phyloP scores from a whole-genome alignment of 1,140 invertebrate species.

The Leucophenga varia region DNA sequence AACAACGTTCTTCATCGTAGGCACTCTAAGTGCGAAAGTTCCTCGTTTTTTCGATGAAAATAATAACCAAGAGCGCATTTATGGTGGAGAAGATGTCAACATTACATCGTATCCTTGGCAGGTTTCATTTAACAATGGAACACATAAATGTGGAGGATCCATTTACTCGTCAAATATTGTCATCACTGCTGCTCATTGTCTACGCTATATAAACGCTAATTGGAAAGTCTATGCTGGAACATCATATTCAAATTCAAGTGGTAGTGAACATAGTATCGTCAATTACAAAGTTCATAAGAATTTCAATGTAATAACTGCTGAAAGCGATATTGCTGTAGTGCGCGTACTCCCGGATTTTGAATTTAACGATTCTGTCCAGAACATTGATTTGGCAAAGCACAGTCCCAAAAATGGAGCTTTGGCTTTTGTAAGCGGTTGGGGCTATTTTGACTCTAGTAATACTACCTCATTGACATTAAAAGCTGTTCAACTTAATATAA shows the following conservation, averaged over 20 bases:
- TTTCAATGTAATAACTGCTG: slow-evolving; percentile 38
- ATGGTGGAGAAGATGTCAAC: no score
- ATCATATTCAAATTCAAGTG: slow-evolving; percentile 34
- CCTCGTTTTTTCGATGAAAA: no score
- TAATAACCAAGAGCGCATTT: no score
- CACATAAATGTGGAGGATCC: slow-evolving; percentile 63
- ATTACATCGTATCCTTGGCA: slow-evolving; percentile 40
- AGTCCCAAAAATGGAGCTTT: slow-evolving; percentile 28
- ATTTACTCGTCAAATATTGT: slow-evolving; percentile 60
- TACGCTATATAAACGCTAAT: slow-evolving; percentile 41
- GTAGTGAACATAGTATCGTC: slow-evolving; percentile 32
- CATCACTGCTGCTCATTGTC: slow-evolving; percentile 64
- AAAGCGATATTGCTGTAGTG: slow-evolving; percentile 51
- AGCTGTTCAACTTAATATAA: slow-evolving; percentile 33
- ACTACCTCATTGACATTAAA: slow-evolving; percentile 23
- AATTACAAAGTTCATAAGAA: slow-evolving; percentile 40
- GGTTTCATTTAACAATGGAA: slow-evolving; percentile 41
- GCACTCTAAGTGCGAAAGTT: no score
- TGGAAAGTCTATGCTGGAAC: slow-evolving; percentile 41
- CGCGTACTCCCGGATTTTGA: slow-evolving; percentile 29
- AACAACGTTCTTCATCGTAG: no score
- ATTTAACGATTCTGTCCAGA: slow-evolving; percentile 21
- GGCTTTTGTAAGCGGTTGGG: slow-evolving; percentile 58
- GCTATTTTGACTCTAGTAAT: slow-evolving; percentile 33
- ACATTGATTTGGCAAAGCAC: slow-evolving; percentile 26